A percentile compares a stretch with the other conserved stretches of the same genome.
Conservation (phyloP, 2,113 vertebrate species). For the Ceyx melanurus region DNA sequence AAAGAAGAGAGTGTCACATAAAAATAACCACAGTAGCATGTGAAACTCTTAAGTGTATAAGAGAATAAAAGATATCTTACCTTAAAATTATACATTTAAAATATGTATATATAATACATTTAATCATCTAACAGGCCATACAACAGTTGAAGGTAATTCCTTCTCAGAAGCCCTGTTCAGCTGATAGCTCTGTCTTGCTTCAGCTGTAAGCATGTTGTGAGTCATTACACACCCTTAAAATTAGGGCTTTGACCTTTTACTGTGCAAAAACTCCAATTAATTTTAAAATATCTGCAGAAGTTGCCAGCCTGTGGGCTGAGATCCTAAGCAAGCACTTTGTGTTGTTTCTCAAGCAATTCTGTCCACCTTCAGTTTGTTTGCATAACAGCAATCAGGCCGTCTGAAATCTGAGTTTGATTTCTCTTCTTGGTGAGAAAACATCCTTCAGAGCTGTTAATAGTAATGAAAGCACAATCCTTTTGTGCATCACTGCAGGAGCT, state of each 20-base stretch:
- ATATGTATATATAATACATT: background rate
- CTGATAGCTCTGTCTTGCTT: background rate
- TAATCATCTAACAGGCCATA: background rate
- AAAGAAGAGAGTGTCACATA: background rate
- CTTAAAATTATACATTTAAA: background rate
- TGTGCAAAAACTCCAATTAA: background rate
- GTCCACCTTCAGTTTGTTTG: background rate
- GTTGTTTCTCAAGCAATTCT: background rate
- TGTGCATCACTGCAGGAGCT: background rate
- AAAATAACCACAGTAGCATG: background rate
- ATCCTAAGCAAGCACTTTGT: background rate
- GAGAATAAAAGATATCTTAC: background rate
- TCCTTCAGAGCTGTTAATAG: background rate
- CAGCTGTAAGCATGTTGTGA: background rate
- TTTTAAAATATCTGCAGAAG: background rate
- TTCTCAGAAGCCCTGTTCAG: background rate
- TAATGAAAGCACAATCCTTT: background rate
- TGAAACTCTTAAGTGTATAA: background rate
- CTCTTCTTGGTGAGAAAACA: background rate
- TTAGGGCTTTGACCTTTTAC: background rate
- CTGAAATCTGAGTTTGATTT: background rate
- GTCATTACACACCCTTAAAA: background rate
- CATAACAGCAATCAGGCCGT: background rate
- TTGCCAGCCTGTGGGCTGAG: background rate
- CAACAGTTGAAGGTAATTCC: background rate